These are phyloP conservation scores for Phrixothrix hirtus DNA, from an alignment of 2,888 invertebrate species.

Conservation along the genomic window DNA sequence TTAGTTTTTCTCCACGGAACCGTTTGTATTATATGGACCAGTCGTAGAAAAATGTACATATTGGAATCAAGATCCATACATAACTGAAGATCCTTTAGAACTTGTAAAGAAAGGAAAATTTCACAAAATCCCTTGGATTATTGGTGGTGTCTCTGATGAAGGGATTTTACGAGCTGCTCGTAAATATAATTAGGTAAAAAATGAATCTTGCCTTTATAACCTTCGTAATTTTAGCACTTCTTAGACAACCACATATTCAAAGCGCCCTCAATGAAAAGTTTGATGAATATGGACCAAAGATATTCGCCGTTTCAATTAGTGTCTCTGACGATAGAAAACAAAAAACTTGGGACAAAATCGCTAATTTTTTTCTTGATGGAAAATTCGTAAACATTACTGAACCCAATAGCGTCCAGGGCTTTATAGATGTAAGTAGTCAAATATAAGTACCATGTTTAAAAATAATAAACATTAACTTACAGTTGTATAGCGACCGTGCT, in stretches of 20 bases:
- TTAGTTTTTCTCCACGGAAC: constrained; percentile 58
- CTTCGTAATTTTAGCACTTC: constrained; percentile 40
- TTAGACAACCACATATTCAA: constrained; percentile 35
- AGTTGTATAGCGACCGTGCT: constrained; percentile 59
- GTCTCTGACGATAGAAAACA: constrained; percentile 4
- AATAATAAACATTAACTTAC: too few relatives aligned
- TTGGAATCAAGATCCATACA: constrained; percentile 54
- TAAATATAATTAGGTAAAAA: too few relatives aligned
- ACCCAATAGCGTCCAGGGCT: constrained; percentile 40
- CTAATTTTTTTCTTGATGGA: constrained; percentile 40
- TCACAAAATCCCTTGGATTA: constrained; percentile 57
- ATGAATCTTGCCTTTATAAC: too few relatives aligned
- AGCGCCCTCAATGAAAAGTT: constrained; percentile 42
- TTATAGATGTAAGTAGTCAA: constrained; percentile 43
- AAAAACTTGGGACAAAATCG: constrained; percentile 30
- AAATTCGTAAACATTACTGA: constrained; percentile 35
- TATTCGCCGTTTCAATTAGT: constrained; percentile 38
- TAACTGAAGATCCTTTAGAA: constrained; percentile 54
- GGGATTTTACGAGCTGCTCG: constrained; percentile 58
- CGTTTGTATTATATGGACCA: constrained; percentile 56
- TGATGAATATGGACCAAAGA: constrained; percentile 36
- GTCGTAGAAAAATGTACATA: constrained; percentile 53
- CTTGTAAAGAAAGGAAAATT: constrained; percentile 53
- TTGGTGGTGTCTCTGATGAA: constrained; percentile 57
- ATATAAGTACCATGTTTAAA: too few relatives aligned